A percentile compares a stretch with the other conserved stretches of the same genome.
Conservation (phyloP, 2,888 invertebrate species). For the Erebia aethiops region DNA sequence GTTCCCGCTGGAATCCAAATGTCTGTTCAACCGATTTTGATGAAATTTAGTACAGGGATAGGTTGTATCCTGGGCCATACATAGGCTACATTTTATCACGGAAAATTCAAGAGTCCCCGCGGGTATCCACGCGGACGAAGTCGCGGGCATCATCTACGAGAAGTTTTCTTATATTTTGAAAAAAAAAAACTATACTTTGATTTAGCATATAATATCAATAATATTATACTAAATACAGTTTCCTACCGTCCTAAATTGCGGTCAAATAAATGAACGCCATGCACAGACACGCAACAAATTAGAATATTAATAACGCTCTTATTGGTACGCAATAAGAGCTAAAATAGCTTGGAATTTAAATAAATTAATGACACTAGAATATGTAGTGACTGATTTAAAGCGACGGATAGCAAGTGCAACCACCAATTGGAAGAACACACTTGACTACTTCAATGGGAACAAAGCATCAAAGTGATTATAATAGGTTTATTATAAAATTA, state of each 20-base stretch:
- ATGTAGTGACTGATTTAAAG: slow-evolving; percentile 57
- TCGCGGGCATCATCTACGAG: no score
- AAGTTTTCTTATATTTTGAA: no score
- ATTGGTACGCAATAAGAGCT: slow-evolving; percentile 11
- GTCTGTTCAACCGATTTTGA: no score
- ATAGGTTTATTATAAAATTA: neutral
- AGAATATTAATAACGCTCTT: slow-evolving; percentile 25
- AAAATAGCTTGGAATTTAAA: slow-evolving; percentile 12
- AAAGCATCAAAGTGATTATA: slow-evolving; percentile 6
- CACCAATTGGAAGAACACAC: slow-evolving; percentile 33
- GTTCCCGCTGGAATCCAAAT: no score
- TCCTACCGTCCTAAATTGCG: slow-evolving; percentile 39
- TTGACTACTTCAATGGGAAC: slow-evolving; percentile 28
- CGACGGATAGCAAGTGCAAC: slow-evolving; percentile 49
- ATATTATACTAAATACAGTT: slow-evolving; percentile 2
- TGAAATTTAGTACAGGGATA: no score
- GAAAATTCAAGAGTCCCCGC: no score
- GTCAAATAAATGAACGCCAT: slow-evolving; percentile 40
- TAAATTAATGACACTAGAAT: slow-evolving; percentile 41
- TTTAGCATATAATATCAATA: slow-evolving; percentile 7
- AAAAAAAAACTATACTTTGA: slow-evolving; percentile 1
- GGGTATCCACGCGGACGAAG: no score
- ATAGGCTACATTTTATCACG: no score
- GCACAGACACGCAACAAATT: slow-evolving; percentile 26
- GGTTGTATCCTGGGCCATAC: no score